Conservation (phyloP, 2,113 vertebrate genomes). For the Tauraco erythrolophus region DNA sequence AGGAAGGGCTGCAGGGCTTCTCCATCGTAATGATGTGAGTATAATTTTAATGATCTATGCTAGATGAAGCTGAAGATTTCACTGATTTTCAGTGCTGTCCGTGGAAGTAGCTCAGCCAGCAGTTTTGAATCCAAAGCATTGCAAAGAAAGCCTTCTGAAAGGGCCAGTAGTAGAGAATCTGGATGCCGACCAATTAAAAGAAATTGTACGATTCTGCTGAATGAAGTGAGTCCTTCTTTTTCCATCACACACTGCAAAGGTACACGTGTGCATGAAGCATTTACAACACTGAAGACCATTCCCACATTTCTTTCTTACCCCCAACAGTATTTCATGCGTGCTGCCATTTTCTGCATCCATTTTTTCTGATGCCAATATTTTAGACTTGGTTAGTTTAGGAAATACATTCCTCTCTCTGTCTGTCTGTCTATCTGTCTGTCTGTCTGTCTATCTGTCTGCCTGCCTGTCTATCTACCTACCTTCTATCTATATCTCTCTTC, state of each 20-base stretch:
- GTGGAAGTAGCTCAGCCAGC: not conserved
- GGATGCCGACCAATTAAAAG: not conserved
- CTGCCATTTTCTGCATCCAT: not conserved
- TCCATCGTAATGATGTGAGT: not conserved
- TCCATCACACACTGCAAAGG: not conserved
- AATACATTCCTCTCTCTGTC: not conserved
- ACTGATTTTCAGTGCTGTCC: not conserved
- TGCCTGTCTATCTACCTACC: fast-evolving
- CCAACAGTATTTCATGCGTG: not conserved
- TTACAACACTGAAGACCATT: not conserved
- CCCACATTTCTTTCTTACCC: not conserved
- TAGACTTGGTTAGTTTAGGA: not conserved
- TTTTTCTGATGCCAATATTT: not conserved
- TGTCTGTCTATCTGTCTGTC: fast-evolving
- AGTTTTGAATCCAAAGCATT: not conserved
- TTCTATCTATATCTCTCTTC: not conserved
- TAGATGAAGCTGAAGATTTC: not conserved
- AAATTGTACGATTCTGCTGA: not conserved
- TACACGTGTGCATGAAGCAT: not conserved
- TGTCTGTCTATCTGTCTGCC: not conserved
- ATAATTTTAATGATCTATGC: not conserved
- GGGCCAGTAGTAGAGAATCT: not conserved
- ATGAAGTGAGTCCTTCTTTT: not conserved
- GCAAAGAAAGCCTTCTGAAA: not conserved
- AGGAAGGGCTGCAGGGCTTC: not conserved